Evolutionary conservation across 2,797 vertebrate genomes (phyloP), one percentile per base, ranked within the genome.

Genomic region (Enteromius argenteus): DNA sequence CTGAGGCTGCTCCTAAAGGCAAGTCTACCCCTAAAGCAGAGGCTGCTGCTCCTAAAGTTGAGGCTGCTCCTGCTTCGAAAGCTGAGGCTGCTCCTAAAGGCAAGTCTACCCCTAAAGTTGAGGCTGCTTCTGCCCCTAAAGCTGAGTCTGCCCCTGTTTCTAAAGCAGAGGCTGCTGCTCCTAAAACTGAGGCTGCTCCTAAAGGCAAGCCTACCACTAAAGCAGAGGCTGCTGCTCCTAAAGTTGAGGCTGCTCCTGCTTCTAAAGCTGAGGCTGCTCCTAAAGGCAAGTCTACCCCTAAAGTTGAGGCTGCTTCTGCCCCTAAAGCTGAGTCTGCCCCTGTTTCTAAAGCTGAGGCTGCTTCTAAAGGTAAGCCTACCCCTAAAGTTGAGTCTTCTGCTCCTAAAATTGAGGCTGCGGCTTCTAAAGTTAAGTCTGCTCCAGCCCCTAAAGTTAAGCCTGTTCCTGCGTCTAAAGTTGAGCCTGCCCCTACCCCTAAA

Each of bases 201-300:
- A 44, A 44, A 44, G 42, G 1, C 13, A 3, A 44, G 44, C 42
- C 42, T 13, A 10, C 11, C 1, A 3, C 7, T 44, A 44, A 44
- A 44, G 42, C 10, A 3, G 42, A 44, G 42, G 42, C 42, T 44
- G 11, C 42, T 4, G 39, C 9, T 2, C 11, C 44, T 44, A 44
- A 44, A 44, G 44, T 3, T 14, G 10, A 44, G 44, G 44, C 44
- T 44, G 44, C 10, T 42, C 2, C 44, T 44, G 97, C 98, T 85
- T 98, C 97, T 96, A 99, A 99, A 98, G 97, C 97, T 78, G 98
- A 99, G 96, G 17, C 14, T 8, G 96, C 97, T 1, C 97, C 64
- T 32, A 37, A 37, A 37, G 6, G 37, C 6, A 37, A 37, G 37
- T 1, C 39, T 42, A 9, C 19, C 35, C 35, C 35, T 37, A 39